Evolutionary conservation across 1,140 invertebrate genomes (phyloP).

Genomic region (Diorhabda elongata): DNA sequence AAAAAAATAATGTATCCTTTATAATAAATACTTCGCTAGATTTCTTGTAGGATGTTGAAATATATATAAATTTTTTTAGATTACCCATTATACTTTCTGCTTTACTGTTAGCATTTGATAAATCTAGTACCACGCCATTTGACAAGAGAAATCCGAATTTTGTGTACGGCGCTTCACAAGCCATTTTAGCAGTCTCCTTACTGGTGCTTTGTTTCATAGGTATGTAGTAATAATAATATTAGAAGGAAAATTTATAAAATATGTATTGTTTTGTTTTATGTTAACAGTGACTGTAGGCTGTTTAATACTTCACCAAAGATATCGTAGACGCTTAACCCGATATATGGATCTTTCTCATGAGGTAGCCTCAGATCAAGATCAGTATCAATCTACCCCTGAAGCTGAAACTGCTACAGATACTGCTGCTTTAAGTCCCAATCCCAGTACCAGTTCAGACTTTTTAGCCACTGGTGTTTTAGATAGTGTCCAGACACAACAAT

Average conservation of each 20-base stretch:
- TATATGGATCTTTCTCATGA: slow-evolving; percentile 48
- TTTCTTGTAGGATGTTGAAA: no score
- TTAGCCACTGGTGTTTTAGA: background rate
- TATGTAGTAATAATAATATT: slow-evolving; percentile 42
- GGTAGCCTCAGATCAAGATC: slow-evolving; percentile 31
- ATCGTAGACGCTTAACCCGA: slow-evolving; percentile 48
- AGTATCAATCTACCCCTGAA: slow-evolving; percentile 16
- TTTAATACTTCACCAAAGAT: slow-evolving; percentile 67
- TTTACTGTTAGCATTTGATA: slow-evolving; percentile 48
- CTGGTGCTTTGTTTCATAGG: slow-evolving; percentile 65
- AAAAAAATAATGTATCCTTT: no score
- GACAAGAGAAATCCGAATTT: slow-evolving; percentile 72
- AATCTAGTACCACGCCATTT: slow-evolving; percentile 47
- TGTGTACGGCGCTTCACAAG: slow-evolving; percentile 72
- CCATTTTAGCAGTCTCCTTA: slow-evolving; percentile 61
- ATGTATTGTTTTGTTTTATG: slow-evolving; percentile 6
- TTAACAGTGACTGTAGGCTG: slow-evolving; percentile 65
- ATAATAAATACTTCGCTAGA: no score
- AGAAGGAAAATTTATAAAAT: background rate
- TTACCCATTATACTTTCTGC: slow-evolving; percentile 51
- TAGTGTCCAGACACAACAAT: slow-evolving; percentile 30
- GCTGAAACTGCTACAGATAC: slow-evolving; percentile 20
- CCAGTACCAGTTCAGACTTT: slow-evolving; percentile 32
- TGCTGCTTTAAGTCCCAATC: background rate
- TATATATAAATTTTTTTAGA: slow-evolving; percentile 41